Percentiles rank a stretch among this genome's conserved stretches.
phyloP scores from a whole-genome alignment of 2,113 vertebrate genomes.

The Vireo altiloquus region DNA sequence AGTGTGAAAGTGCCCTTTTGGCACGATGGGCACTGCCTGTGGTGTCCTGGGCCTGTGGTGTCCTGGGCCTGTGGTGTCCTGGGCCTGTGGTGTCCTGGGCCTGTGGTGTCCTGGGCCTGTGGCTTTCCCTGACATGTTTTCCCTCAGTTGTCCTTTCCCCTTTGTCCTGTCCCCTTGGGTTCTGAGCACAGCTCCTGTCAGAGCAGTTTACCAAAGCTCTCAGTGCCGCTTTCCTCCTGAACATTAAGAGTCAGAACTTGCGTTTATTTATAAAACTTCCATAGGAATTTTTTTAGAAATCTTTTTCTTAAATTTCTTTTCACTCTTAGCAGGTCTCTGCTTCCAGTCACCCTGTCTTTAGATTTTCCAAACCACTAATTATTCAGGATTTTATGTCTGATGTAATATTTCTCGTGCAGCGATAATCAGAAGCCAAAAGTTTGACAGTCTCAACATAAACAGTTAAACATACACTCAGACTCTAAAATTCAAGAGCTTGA shows the following conservation, averaged over 20 bases:
- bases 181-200: not conserved
- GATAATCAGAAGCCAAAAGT: not conserved
- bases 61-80: not conserved
- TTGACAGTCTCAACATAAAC: not conserved
- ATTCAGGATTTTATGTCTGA: not conserved
- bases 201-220: not conserved
- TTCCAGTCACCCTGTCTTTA: not conserved
- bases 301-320: not conserved
- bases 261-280: not conserved
- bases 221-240: fast-evolving
- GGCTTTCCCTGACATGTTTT: not conserved
- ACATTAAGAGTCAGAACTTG: not conserved
- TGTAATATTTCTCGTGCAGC: not conserved
- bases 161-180: not conserved
- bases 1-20: not conserved
- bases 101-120: not conserved
- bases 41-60: not conserved
- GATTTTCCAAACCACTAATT: not conserved
- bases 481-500: not conserved
- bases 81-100: not conserved
- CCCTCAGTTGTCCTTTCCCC: not conserved
- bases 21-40: fast-evolving
- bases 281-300: not conserved
- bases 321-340: not conserved
- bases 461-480: not conserved